These are phyloP conservation scores for Semotilus atromaculatus DNA, from an alignment of 2,797 vertebrate species.

Conservation along the genomic window DNA sequence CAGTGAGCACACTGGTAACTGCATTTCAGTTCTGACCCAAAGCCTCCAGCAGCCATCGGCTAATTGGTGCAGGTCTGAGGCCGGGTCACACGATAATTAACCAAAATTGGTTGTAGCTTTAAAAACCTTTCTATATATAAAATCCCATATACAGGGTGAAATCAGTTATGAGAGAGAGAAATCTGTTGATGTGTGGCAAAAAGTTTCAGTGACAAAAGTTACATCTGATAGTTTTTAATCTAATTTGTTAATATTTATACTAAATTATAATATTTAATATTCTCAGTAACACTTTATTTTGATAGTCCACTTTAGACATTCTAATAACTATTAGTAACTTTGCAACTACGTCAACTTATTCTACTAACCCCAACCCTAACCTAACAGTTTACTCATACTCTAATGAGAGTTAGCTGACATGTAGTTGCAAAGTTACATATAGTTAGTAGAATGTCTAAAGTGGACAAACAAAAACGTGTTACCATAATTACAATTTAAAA, in stretches of 20 bases:
- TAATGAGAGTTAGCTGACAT: too few species aligned
- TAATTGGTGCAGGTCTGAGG: constrained; percentile 74
- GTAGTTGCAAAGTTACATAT: too few species aligned
- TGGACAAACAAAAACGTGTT: background rate
- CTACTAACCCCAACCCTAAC: background rate
- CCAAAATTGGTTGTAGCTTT: constrained; percentile 63
- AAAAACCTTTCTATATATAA: constrained; percentile 35
- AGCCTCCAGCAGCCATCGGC: constrained; percentile 72
- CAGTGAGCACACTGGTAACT: constrained; percentile 73
- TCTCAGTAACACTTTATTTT: background rate
- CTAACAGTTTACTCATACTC: background rate
- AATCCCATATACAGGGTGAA: constrained; percentile 11
- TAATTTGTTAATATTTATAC: background rate
- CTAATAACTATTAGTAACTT: too few species aligned
- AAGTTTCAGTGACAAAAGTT: background rate
- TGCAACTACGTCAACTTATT: background rate
- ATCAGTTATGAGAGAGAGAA: background rate
- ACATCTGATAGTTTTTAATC: background rate
- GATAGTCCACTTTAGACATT: background rate
- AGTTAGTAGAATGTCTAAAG: background rate
- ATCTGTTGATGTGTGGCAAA: background rate
- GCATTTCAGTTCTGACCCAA: constrained; percentile 66
- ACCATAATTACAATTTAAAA: background rate
- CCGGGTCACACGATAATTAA: constrained; percentile 76
- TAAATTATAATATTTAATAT: background rate